Percentiles rank a stretch among this genome's conserved stretches.
Conservation (phyloP, 2,113 vertebrate species). For the Dolichotis patagonum region DNA sequence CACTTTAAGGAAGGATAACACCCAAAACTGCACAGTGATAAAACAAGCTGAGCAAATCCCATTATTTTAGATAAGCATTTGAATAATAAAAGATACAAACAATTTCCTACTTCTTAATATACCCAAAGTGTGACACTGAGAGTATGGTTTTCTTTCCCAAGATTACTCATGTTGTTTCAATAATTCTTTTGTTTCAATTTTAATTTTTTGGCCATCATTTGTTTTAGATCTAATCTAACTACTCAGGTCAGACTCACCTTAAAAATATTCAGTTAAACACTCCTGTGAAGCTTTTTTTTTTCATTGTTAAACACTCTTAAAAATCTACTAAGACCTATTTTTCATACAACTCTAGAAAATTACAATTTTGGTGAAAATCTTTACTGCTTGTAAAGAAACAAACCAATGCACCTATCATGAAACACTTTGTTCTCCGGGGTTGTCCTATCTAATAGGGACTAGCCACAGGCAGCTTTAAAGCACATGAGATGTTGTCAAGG, state of each 20-base stretch:
- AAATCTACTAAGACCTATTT: constrained; percentile 37
- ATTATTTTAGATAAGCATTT: constrained; percentile 19
- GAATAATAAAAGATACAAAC: constrained; percentile 5
- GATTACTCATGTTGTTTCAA: constrained; percentile 32
- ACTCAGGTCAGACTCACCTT: not conserved
- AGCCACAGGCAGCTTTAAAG: not conserved
- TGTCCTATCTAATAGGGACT: not conserved
- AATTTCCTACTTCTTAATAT: constrained; percentile 10
- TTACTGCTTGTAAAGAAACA: constrained; percentile 8
- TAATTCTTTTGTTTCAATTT: constrained; percentile 57
- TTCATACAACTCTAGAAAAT: not conserved
- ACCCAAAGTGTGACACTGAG: not conserved
- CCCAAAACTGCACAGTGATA: not conserved
- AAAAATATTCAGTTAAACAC: not conserved
- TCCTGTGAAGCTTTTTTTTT: not conserved
- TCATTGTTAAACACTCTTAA: not conserved
- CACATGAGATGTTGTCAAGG: not conserved
- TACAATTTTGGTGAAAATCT: constrained; percentile 34
- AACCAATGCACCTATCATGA: not conserved
- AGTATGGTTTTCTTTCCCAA: constrained; percentile 21
- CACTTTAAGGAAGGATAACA: constrained; percentile 7
- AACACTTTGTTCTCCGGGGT: not conserved
- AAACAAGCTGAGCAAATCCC: not conserved
- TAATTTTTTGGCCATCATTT: not conserved
- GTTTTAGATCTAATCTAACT: constrained; percentile 50